Percentiles rank a stretch among this genome's conserved stretches.
Evolutionary conservation across 2,113 vertebrate genomes (phyloP).

Genomic region (Pelobates fuscus): DNA sequence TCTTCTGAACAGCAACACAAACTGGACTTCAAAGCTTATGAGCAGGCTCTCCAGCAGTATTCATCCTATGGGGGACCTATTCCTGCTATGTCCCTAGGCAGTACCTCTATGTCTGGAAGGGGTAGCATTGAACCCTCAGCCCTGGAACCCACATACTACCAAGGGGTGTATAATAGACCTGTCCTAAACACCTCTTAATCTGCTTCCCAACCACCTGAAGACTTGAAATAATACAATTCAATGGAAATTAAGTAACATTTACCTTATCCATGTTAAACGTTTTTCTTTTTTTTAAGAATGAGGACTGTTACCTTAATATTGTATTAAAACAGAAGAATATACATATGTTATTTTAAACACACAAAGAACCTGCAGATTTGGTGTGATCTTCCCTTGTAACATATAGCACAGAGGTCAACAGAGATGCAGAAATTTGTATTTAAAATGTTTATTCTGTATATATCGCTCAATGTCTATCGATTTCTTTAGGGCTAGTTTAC

Average conservation of each 20-base stretch:
- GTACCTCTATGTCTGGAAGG: constrained; percentile 76
- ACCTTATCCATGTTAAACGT: constrained; percentile 27
- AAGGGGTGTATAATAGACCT: constrained; percentile 96
- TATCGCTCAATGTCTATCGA: constrained; percentile 40
- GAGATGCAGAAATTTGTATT: constrained; percentile 61
- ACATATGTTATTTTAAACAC: constrained; percentile 61
- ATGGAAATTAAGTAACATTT: constrained; percentile 39
- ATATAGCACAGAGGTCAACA: constrained; percentile 51
- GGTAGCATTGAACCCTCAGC: constrained; percentile 85
- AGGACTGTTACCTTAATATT: constrained; percentile 84
- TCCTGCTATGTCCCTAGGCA: constrained; percentile 75
- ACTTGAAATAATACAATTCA: neutral
- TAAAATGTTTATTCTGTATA: constrained; percentile 58
- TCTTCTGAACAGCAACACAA: constrained; percentile 97
- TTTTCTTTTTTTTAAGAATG: constrained; percentile 64
- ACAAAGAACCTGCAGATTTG: constrained; percentile 62
- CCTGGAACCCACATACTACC: constrained; percentile 94
- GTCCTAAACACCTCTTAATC: constrained; percentile 95
- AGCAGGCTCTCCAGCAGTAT: constrained; percentile 90
- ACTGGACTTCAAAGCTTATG: constrained; percentile 97
- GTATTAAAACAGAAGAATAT: constrained; percentile 61
- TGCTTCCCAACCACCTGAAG: constrained; percentile 18
- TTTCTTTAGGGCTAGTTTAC: constrained; percentile 42
- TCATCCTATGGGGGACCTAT: constrained; percentile 82
- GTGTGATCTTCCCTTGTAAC: constrained; percentile 54